Base-by-base conservation (phyloP, 2,113 vertebrate genomes). In the Irena cyanogastra region DNA sequence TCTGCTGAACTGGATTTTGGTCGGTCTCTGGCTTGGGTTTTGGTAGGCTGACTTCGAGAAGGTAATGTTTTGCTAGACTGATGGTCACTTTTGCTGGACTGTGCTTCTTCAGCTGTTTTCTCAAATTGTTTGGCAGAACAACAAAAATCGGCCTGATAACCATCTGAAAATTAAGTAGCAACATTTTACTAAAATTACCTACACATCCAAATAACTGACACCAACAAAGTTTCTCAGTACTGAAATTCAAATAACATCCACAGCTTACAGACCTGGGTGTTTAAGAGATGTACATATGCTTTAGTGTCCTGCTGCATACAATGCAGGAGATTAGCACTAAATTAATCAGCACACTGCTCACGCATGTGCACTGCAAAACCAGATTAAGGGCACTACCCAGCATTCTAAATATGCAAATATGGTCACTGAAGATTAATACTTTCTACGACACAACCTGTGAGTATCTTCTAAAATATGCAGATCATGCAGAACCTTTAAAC, bases 61-160 rank as follows among this genome's bases (percentile, higher is more conserved):
- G 96, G 76, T 93, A 94, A 70, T 24, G 91, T 54, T 96, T 97
- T 98, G 86, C 92, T 90, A 76, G 86, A 52, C 19, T 97, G 94
- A 30, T 89, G 94, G 89, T 98, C 97, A n/a, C 79, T 97, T 97
- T 89, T 94, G 87, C 92, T 83, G n/a, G 83, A 90, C 84, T 96
- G 97, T 45, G 95, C 95, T 95, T 98, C 98, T 42, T 95, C 97
- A 66, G 87, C 54, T 83, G 76, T 59, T 89, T 97, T 97, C 69
- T 94, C 97, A 87, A 94, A 97, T 88, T 97, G 98, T 97, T 98
- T 98, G 83, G 97, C 97, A 85, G 98, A 98, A 96, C 99, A 99
- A 95, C 99, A 99, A 98, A 99, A 99, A 68, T 99, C 99, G 7
- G 99, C 98, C 96, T 99, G 96, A 97, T 99, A 99, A 83, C 97